phyloP scores from a whole-genome alignment of 2,888 invertebrate genomes.

The Ornithoptera priamus region DNA sequence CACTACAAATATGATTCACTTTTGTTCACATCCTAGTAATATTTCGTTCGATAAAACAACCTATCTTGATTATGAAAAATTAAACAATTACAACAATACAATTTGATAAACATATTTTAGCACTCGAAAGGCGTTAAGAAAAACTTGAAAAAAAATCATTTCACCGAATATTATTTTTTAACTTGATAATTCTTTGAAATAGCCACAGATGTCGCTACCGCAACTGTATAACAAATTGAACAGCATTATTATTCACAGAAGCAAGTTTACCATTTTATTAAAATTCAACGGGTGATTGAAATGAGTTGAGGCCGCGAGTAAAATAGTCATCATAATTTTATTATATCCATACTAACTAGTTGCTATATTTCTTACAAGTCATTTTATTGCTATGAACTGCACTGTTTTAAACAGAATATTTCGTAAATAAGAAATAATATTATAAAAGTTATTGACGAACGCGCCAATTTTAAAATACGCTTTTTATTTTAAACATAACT shows the following conservation, averaged over 20 bases:
- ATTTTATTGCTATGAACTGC: background rate
- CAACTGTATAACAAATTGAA: background rate
- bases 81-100: too few species aligned
- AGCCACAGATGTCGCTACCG: constrained; percentile 9
- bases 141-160: background rate
- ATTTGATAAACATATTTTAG: too few species aligned
- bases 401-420: background rate
- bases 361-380: background rate
- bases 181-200: background rate
- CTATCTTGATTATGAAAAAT: too few species aligned
- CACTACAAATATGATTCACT: too few species aligned
- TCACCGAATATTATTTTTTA: background rate
- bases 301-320: constrained; percentile 39
- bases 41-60: too few species aligned
- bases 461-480: background rate
- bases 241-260: constrained; percentile 38
- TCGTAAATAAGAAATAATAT: background rate
- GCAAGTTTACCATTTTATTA: constrained; percentile 41
- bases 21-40: too few species aligned
- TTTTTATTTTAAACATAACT: too few species aligned
- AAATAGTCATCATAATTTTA: constrained; percentile 32
- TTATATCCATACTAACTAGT: constrained; percentile 7
- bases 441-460: background rate
- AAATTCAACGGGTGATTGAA: constrained; percentile 38
- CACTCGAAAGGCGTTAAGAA: background rate